A percentile compares a stretch with the other conserved stretches of the same genome.
Evolutionary conservation across 2,888 invertebrate genomes (phyloP).

Genomic region (Linhomoeus sp.): DNA sequence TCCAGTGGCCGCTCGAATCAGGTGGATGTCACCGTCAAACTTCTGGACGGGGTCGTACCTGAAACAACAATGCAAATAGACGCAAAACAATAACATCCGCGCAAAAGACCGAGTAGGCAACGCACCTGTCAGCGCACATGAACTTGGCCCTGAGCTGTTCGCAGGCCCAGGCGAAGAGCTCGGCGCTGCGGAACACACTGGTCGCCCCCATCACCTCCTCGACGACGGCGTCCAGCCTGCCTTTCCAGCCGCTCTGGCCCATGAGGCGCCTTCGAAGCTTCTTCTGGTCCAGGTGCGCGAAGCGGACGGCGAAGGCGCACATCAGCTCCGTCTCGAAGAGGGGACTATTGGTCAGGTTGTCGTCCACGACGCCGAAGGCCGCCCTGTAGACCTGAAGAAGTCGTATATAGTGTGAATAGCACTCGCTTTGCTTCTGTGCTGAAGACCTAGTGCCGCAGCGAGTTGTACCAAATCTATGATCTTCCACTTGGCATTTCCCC

Average conservation of each 20-base stretch:
- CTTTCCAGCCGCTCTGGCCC: constrained; percentile 41
- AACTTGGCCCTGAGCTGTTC: constrained; percentile 25
- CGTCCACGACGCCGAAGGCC: constrained; percentile 26
- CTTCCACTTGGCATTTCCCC: too few species aligned
- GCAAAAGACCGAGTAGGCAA: not conserved
- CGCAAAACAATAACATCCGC: not conserved
- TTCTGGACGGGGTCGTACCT: constrained; percentile 47
- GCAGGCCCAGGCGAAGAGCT: constrained; percentile 23
- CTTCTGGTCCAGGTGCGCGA: constrained; percentile 48
- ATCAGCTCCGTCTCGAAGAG: constrained; percentile 40
- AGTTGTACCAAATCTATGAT: too few species aligned
- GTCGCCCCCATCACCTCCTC: constrained; percentile 35
- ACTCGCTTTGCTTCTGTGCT: too few species aligned
- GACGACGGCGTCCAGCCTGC: constrained; percentile 38
- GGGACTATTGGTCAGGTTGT: constrained; percentile 24
- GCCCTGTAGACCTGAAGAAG: constrained; percentile 19
- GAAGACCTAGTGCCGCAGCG: too few species aligned
- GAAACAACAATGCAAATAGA: constrained; percentile 42
- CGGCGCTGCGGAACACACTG: constrained; percentile 30
- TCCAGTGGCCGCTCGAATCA: constrained; percentile 69
- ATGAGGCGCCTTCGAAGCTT: constrained; percentile 40
- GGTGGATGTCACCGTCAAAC: constrained; percentile 46
- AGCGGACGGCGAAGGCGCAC: constrained; percentile 58
- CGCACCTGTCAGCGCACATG: constrained; percentile 26
- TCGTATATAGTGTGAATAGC: too few species aligned